phyloP scores from a whole-genome alignment of 2,113 vertebrate genomes.

The Cyanoramphus novaezelandiae region DNA sequence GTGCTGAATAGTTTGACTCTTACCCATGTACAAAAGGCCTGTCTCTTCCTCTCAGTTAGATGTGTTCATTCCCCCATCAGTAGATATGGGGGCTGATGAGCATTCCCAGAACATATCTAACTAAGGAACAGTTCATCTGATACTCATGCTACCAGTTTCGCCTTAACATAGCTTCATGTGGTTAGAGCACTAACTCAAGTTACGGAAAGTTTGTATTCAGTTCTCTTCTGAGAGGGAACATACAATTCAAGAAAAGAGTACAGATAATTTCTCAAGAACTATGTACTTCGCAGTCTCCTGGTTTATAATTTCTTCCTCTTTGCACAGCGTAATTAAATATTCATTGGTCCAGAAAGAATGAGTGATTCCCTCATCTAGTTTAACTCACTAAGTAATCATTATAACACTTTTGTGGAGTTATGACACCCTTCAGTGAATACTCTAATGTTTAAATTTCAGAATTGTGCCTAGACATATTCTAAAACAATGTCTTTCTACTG shows the following conservation, averaged over 20 bases:
- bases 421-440: not conserved
- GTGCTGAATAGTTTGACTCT: not conserved
- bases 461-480: not conserved
- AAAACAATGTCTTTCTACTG: not conserved
- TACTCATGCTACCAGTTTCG: not conserved
- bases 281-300: not conserved
- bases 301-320: not conserved
- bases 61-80: not conserved
- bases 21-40: fast-evolving
- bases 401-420: not conserved
- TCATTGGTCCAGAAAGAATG: not conserved
- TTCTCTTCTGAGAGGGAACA: not conserved
- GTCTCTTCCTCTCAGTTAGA: not conserved
- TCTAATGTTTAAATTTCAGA: not conserved
- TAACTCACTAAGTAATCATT: not conserved
- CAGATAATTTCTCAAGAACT: not conserved
- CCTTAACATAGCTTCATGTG: not conserved
- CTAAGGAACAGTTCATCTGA: not conserved
- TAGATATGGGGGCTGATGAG: not conserved
- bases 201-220: not conserved
- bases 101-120: not conserved
- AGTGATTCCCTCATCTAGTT: not conserved
- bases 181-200: not conserved
- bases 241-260: not conserved
- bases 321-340: not conserved